Evolutionary conservation across 2,797 vertebrate species (phyloP).

Genomic region (Leptatherina wallacei): DNA sequence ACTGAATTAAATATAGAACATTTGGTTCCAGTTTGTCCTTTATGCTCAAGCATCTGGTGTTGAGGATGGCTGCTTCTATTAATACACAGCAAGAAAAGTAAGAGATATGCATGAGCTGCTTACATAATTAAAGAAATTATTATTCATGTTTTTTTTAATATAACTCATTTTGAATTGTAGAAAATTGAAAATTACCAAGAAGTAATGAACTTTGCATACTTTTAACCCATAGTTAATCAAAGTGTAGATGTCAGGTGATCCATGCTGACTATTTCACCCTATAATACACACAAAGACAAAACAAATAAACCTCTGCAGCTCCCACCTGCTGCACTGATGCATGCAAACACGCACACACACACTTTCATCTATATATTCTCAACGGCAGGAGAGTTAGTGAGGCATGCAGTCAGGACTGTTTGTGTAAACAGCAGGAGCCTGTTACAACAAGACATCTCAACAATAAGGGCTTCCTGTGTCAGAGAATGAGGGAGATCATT

Average conservation of each 20-base stretch:
- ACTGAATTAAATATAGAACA: slow-evolving; percentile 8
- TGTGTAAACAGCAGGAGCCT: slow-evolving; percentile 64
- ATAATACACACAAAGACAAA: slow-evolving; percentile 15
- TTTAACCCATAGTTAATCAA: not conserved
- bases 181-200: not conserved
- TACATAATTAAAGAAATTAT: not conserved
- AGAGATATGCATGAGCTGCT: not conserved
- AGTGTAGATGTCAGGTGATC: slow-evolving; percentile 10
- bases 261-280: slow-evolving; percentile 5
- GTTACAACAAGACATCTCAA: slow-evolving; percentile 61
- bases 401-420: slow-evolving; percentile 48
- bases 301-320: slow-evolving; percentile 21
- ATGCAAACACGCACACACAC: not conserved
- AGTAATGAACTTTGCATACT: not conserved
- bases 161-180: not conserved
- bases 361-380: slow-evolving; percentile 5
- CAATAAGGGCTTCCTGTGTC: slow-evolving; percentile 53
- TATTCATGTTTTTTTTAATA: not conserved
- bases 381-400: slow-evolving; percentile 53
- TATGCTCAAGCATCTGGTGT: slow-evolving; percentile 4
- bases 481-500: slow-evolving; percentile 35
- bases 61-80: slow-evolving; percentile 8
- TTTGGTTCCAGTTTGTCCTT: slow-evolving; percentile 1
- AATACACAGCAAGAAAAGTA: slow-evolving; percentile 14
- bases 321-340: slow-evolving; percentile 38